phyloP scores from a whole-genome alignment of 2,888 invertebrate genomes.

The Elysia crispata region DNA sequence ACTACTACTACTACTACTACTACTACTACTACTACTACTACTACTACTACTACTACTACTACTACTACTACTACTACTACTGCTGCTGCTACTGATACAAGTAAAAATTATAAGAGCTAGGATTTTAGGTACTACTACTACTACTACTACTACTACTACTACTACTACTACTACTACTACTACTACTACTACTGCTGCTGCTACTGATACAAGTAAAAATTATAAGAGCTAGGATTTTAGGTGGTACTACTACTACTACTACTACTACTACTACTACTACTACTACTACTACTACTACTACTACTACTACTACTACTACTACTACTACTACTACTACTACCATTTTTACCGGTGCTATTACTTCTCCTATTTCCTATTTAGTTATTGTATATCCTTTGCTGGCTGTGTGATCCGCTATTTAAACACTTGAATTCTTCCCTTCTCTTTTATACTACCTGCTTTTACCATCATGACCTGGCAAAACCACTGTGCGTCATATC shows the following conservation, averaged over 20 bases:
- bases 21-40: too few relatives aligned
- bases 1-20: too few relatives aligned
- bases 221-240: not conserved
- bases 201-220: too few relatives aligned
- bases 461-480: too few relatives aligned
- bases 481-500: too few relatives aligned
- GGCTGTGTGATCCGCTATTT: too few relatives aligned
- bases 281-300: slow-evolving; percentile 20
- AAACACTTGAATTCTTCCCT: too few relatives aligned
- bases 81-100: too few relatives aligned
- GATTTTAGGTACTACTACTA: slow-evolving; percentile 9
- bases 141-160: slow-evolving; percentile 28
- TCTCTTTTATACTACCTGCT: too few relatives aligned
- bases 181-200: too few relatives aligned
- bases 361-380: not conserved
- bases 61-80: not conserved
- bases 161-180: slow-evolving; percentile 25
- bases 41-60: slow-evolving; percentile 9
- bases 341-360: not conserved
- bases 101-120: not conserved
- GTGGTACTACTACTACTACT: slow-evolving; percentile 25
- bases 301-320: slow-evolving; percentile 13
- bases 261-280: slow-evolving; percentile 28
- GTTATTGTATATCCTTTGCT: too few relatives aligned
- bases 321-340: slow-evolving; percentile 18